Percentiles rank a stretch among this genome's conserved stretches.
These are phyloP conservation scores for Sciurus niger DNA, from an alignment of 2,113 vertebrate species.

Conservation along the genomic window DNA sequence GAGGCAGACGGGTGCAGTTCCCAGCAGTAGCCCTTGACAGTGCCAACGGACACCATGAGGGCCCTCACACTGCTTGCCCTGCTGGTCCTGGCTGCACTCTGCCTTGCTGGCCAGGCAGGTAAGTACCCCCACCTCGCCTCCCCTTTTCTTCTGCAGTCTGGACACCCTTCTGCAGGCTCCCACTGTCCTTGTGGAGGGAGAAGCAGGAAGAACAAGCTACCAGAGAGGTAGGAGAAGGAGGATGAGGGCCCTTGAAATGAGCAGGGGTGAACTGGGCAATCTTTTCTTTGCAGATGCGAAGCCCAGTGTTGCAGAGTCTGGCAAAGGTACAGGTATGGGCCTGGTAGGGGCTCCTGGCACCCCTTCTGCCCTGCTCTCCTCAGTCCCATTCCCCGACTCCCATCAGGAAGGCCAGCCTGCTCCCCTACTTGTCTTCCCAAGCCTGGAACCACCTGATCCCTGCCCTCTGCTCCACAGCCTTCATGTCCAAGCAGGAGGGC, in stretches of 20 bases:
- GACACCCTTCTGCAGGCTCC: not conserved
- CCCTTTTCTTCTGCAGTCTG: not conserved
- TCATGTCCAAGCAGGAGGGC: conserved; percentile 84
- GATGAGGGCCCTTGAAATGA: not conserved
- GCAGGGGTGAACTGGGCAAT: not conserved
- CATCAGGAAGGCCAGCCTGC: not conserved
- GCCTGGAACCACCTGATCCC: not conserved
- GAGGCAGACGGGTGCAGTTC: not conserved
- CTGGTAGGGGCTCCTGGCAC: not conserved
- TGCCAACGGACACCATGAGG: conserved; percentile 80
- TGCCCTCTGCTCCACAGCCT: conserved; percentile 81
- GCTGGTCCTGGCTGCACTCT: conserved; percentile 78
- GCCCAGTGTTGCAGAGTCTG: conserved; percentile 30
- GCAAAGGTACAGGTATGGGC: conserved; percentile 63
- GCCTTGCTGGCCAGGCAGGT: conserved; percentile 82
- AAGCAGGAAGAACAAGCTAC: not conserved
- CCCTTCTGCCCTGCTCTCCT: not conserved
- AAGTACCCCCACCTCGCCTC: not conserved
- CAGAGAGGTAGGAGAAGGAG: not conserved
- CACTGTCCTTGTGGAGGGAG: not conserved
- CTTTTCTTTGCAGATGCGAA: conserved; percentile 72
- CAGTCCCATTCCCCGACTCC: not conserved
- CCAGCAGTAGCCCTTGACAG: not conserved
- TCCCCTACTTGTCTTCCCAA: not conserved
- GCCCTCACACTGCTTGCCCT: conserved; percentile 54